A percentile compares a stretch with the other conserved stretches of the same genome.
Evolutionary conservation across 2,888 invertebrate genomes (phyloP).

Genomic region (Beris chalybata): DNA sequence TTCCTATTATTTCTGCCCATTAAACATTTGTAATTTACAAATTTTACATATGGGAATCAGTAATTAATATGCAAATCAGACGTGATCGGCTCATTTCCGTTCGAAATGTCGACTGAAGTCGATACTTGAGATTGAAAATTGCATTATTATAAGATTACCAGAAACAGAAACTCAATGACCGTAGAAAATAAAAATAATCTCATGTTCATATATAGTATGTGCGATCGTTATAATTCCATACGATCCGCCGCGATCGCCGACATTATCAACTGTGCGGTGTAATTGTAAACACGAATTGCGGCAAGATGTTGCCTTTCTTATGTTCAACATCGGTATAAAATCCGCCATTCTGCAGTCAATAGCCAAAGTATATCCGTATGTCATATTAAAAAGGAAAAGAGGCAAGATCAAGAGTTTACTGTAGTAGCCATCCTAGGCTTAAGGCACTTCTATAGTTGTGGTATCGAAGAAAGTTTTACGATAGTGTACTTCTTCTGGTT

Average conservation of each 20-base stretch:
- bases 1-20: constrained; percentile 2
- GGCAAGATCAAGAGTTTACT: constrained; percentile 13
- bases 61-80: constrained; percentile 25
- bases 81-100: neutral
- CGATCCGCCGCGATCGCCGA: no score
- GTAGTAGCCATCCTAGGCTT: neutral
- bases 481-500: constrained; percentile 9
- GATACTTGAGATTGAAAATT: neutral
- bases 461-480: constrained; percentile 17
- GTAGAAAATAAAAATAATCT: no score
- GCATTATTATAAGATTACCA: no score
- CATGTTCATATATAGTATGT: no score
- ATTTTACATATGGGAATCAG: constrained; percentile 10
- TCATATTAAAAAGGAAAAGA: neutral
- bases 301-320: neutral
- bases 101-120: constrained; percentile 1
- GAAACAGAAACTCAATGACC: no score
- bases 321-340: neutral
- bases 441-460: neutral
- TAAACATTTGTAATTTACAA: constrained; percentile 24
- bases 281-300: constrained; percentile 8
- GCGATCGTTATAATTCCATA: no score
- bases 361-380: no score
- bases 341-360: no score
- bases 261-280: constrained; percentile 13